Evolutionary conservation across 2,888 invertebrate genomes (phyloP), one percentile per base, ranked within the genome.

Genomic region (Netelia inedita): DNA sequence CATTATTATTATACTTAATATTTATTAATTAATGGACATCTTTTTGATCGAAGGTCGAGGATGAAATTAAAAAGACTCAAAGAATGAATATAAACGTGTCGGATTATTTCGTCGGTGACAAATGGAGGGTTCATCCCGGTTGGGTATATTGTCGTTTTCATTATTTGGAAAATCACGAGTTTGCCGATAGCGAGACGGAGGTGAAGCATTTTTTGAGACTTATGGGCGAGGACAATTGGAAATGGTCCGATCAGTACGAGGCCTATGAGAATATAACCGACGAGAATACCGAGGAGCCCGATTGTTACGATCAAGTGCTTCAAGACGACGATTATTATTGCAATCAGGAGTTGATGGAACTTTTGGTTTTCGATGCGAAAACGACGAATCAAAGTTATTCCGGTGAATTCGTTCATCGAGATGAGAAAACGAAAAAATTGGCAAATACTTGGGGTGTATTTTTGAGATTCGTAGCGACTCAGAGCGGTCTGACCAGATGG

Each of bases 71-170:
- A 91, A 95, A 96, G 92, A 94, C 96, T 89, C 95, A 95, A 61
- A 95, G 96, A 85, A 95, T 96, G 88, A 96, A 96, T 59, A 94
- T 96, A 71, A 96, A 96, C 90, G 95, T 97, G 57, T 96, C 96
- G 0, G 95, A 96, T 65, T 97, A 96, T 92, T 98, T 98, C 91
- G 94, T 94, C 81, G 97, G 96, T 11, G 95, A 95, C 6, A 95
- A 96, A 91, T 98, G 97, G 96, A 96, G 96, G 90, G 95, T 98
- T 43, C 98, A 98, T 94, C 98, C 98, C 0, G 96, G 97, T 90
- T 98, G 98, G 98, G 96, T 97, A 0, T 98, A 98, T 92, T 98
- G 98, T 92, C 97, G 97, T 90, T 98, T 97, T 91, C 97, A 97
- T 92, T 97, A 98, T 91, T 94, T 97, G 73, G 97, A 97, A 92